These are phyloP conservation scores for Euphysa ruthae DNA, from an alignment of 30 jellyfish, hydroid and myxozoan genomes.

Conservation along the genomic window DNA sequence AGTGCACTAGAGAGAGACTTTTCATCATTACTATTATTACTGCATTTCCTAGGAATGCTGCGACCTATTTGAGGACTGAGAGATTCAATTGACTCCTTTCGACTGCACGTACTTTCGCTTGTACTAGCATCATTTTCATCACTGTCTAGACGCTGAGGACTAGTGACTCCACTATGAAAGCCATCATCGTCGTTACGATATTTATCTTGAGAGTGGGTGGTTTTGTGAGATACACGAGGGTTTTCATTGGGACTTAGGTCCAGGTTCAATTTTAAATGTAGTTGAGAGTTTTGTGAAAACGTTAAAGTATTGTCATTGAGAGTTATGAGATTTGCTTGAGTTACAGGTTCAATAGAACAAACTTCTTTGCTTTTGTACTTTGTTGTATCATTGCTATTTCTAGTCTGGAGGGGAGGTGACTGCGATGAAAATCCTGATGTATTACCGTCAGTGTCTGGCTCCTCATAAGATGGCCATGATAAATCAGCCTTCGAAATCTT, in stretches of 20 bases:
- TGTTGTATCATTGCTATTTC: not conserved
- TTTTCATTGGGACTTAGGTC: not conserved
- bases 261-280: not conserved
- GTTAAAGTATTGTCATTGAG: not conserved
- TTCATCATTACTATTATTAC: slow-evolving; percentile 39
- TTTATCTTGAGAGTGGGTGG: not conserved
- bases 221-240: not conserved
- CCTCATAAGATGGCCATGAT: slow-evolving; percentile 2
- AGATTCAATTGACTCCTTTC: slow-evolving; percentile 82
- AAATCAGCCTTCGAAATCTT: slow-evolving; percentile 33
- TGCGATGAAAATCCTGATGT: slow-evolving; percentile 25
- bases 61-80: slow-evolving; percentile 77
- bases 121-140: slow-evolving; percentile 61
- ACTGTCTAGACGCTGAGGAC: slow-evolving; percentile 44
- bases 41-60: slow-evolving; percentile 7
- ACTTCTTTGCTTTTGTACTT: not conserved
- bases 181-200: slow-evolving; percentile 15
- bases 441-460: slow-evolving; percentile 2
- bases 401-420: slow-evolving; percentile 12
- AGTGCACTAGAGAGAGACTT: slow-evolving; percentile 35
- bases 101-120: slow-evolving; percentile 83
- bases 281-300: not conserved
- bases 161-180: slow-evolving; percentile 21
- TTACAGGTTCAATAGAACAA: not conserved
- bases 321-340: not conserved